Evolutionary conservation across 2,888 invertebrate genomes (phyloP).

Genomic region (Xiphydria camelus): DNA sequence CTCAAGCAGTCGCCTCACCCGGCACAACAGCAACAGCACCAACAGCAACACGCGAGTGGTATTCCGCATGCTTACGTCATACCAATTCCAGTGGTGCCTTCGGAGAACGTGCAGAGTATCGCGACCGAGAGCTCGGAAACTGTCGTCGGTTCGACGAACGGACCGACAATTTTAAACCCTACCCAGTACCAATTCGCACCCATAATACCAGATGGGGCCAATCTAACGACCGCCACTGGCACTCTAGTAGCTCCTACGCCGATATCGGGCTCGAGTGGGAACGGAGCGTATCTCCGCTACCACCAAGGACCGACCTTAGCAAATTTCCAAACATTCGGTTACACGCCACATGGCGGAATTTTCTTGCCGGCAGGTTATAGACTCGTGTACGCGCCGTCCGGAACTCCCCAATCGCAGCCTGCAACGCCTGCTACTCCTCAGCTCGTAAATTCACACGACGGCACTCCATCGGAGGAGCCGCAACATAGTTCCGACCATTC

Average conservation of each 20-base stretch:
- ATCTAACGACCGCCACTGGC: constrained; percentile 19
- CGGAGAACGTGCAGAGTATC: constrained; percentile 47
- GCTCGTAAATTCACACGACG: constrained; percentile 46
- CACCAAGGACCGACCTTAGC: constrained; percentile 42
- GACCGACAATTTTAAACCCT: constrained; percentile 31
- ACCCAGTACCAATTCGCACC: constrained; percentile 46
- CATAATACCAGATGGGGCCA: constrained; percentile 39
- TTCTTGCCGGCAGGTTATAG: constrained; percentile 52
- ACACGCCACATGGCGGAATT: constrained; percentile 50
- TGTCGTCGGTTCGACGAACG: constrained; percentile 27
- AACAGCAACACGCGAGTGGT: constrained; percentile 30
- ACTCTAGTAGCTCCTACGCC: constrained; percentile 37
- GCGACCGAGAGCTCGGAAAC: constrained; percentile 15
- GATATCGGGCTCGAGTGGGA: constrained; percentile 19
- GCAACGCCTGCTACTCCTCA: constrained; percentile 53
- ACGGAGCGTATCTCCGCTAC: constrained; percentile 38
- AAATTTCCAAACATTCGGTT: constrained; percentile 49
- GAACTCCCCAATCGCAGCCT: constrained; percentile 42
- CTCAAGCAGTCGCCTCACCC: constrained; percentile 42
- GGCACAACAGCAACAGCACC: constrained; percentile 19
- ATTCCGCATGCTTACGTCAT: constrained; percentile 54
- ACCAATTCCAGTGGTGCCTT: constrained; percentile 54
- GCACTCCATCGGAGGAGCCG: constrained; percentile 49
- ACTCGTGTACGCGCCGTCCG: constrained; percentile 48
- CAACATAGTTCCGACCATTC: constrained; percentile 16